phyloP scores from a whole-genome alignment of 2,797 vertebrate genomes.

The Tympanoctomys barrerae region DNA sequence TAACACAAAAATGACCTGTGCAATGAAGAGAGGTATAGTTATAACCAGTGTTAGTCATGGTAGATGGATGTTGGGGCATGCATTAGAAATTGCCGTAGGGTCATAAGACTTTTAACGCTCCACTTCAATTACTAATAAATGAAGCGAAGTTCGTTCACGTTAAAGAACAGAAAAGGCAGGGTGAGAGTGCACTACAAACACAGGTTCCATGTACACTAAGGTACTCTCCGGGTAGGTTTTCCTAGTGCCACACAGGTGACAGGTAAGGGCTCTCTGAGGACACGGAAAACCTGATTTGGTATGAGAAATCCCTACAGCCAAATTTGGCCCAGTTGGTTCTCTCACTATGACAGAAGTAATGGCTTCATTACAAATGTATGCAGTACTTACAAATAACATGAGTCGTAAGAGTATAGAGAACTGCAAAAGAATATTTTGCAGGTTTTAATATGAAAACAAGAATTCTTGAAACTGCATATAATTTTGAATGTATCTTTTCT shows the following conservation, averaged over 20 bases:
- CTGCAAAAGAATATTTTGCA: neutral
- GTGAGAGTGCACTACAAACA: neutral
- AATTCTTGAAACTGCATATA: neutral
- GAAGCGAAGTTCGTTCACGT: neutral
- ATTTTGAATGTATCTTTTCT: neutral
- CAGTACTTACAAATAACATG: neutral
- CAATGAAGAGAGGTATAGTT: neutral
- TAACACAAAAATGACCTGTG: neutral
- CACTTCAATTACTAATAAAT: slow-evolving; percentile 27
- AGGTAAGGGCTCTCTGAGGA: neutral
- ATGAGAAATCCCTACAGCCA: neutral
- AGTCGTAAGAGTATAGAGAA: neutral
- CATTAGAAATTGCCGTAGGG: neutral
- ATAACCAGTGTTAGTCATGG: neutral
- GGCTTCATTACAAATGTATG: neutral
- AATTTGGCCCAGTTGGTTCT: neutral
- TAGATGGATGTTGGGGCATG: neutral
- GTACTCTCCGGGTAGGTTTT: neutral
- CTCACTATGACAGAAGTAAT: neutral
- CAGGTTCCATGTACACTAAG: neutral
- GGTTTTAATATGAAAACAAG: neutral
- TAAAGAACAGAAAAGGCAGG: neutral
- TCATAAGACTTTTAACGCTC: neutral
- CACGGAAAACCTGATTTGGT: neutral
- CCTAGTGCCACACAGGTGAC: neutral